A percentile compares a stretch with the other conserved stretches of the same genome.
Evolutionary conservation across 1,140 invertebrate species (phyloP).

Genomic region (Ceratosolen fusciceps): DNA sequence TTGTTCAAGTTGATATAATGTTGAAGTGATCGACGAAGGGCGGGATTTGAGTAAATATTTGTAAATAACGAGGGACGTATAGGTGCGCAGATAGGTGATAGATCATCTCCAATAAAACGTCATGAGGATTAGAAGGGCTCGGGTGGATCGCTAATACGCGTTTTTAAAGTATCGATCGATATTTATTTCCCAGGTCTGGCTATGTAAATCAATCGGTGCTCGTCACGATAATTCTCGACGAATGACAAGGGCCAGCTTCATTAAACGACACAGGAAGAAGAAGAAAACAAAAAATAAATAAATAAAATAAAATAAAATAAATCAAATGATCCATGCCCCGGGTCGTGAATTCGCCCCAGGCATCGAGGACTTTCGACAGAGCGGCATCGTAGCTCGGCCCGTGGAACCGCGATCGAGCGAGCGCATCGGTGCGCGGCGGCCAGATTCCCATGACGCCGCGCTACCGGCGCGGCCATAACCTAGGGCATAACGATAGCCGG

Average conservation of each 20-base stretch:
- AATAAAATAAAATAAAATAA: too few species aligned
- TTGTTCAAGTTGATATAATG: too few species aligned
- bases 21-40: too few species aligned
- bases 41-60: too few species aligned
- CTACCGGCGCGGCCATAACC: not conserved
- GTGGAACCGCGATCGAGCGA: too few species aligned
- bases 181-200: not conserved
- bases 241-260: not conserved
- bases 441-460: slow-evolving; percentile 52
- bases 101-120: not conserved
- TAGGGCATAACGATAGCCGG: not conserved
- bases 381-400: too few species aligned
- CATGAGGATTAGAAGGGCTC: not conserved
- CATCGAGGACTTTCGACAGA: too few species aligned
- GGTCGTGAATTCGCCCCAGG: not conserved
- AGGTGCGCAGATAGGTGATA: too few species aligned
- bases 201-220: not conserved
- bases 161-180: too few species aligned
- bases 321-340: slow-evolving; percentile 12
- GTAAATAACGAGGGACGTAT: too few species aligned
- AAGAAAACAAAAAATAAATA: too few species aligned
- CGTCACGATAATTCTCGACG: not conserved
- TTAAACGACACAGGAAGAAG: too few species aligned
- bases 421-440: not conserved
- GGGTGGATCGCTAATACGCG: not conserved